A percentile compares a stretch with the other conserved stretches of the same genome.
These are phyloP conservation scores for Dreissena rostriformis DNA, from an alignment of 1,140 invertebrate species.

Conservation along the genomic window DNA sequence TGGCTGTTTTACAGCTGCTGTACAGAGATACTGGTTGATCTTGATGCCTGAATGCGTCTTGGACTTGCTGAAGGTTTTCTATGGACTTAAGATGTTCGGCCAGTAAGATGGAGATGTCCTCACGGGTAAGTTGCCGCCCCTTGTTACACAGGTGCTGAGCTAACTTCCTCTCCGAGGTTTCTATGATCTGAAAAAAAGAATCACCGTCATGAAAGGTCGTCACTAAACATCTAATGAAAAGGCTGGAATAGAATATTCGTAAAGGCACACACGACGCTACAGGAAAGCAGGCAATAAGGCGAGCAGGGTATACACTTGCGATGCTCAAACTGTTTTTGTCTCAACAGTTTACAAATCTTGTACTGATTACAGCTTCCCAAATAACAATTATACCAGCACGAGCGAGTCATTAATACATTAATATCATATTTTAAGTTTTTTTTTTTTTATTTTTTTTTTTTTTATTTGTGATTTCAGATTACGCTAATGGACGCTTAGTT, in stretches of 20 bases:
- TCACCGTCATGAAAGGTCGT: not conserved
- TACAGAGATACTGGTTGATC: not conserved
- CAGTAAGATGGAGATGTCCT: slow-evolving; percentile 37
- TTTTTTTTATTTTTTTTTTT: too few species aligned
- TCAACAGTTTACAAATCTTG: too few species aligned
- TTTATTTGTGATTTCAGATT: too few species aligned
- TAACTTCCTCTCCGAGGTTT: slow-evolving; percentile 36
- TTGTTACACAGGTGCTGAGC: slow-evolving; percentile 24
- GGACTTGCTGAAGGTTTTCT: slow-evolving; percentile 48
- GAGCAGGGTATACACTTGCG: too few species aligned
- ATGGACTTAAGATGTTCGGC: slow-evolving; percentile 53
- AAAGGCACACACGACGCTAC: not conserved
- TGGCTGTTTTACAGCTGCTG: not conserved
- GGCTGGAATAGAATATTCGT: not conserved
- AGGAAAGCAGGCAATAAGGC: not conserved
- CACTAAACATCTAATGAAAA: not conserved
- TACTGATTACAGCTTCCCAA: too few species aligned
- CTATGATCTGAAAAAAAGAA: slow-evolving; percentile 50
- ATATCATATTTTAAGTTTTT: too few species aligned
- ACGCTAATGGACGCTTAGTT: too few species aligned
- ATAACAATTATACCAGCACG: too few species aligned
- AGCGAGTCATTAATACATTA: too few species aligned
- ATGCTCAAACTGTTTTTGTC: too few species aligned
- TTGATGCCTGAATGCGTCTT: slow-evolving; percentile 20
- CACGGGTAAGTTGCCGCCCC: slow-evolving; percentile 3